A percentile compares a stretch with the other conserved stretches of the same genome.
Evolutionary conservation across 2,888 invertebrate genomes (phyloP).

Genomic region (Caenorhabditis imperialis): DNA sequence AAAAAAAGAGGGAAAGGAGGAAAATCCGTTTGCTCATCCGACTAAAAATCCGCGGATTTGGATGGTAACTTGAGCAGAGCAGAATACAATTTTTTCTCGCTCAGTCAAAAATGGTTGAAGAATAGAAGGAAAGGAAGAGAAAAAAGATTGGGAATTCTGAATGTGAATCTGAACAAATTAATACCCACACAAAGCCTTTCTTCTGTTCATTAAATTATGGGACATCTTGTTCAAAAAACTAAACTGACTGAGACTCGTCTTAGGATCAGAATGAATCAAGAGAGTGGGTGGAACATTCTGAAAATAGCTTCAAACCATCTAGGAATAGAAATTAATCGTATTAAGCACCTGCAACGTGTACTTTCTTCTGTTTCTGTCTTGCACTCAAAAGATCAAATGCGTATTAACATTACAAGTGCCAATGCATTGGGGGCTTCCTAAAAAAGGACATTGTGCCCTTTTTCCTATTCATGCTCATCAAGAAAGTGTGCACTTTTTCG

Average conservation of each 20-base stretch:
- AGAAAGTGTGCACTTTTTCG: too few species aligned
- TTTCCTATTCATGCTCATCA: slow-evolving; percentile 40
- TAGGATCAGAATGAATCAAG: too few species aligned
- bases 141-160: neutral
- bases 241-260: neutral
- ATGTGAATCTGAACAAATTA: slow-evolving; percentile 8
- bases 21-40: slow-evolving; percentile 30
- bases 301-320: too few species aligned
- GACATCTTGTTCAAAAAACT: neutral
- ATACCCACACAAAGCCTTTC: slow-evolving; percentile 30
- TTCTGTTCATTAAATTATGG: slow-evolving; percentile 15
- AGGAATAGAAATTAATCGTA: too few species aligned
- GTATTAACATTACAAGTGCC: neutral
- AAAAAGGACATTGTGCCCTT: slow-evolving; percentile 1
- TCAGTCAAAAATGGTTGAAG: too few species aligned
- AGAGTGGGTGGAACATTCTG: too few species aligned
- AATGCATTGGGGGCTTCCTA: neutral
- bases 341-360: too few species aligned
- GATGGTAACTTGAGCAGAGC: too few species aligned
- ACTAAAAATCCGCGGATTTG: slow-evolving; percentile 9
- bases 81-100: too few species aligned
- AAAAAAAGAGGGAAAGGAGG: slow-evolving; percentile 15
- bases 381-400: too few species aligned
- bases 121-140: neutral
- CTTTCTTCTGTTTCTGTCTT: too few species aligned